Evolutionary conservation across 2,113 vertebrate species (phyloP).

Genomic region (Tychaedon coryphoeus): DNA sequence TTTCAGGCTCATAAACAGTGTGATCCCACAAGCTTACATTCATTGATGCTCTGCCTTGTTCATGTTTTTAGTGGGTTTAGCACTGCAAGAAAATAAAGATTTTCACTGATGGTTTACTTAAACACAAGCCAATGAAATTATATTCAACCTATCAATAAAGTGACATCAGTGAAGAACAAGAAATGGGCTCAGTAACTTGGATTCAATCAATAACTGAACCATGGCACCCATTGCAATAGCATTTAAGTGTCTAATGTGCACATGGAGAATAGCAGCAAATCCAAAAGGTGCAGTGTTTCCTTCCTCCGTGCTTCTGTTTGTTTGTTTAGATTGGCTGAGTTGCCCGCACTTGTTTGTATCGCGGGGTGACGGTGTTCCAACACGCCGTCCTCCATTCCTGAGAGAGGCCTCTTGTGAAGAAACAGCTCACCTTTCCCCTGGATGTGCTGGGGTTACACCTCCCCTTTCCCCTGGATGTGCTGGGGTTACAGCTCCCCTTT

Average conservation of each 20-base stretch:
- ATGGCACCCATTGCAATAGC: background rate
- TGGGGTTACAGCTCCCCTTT: background rate
- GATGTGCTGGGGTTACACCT: background rate
- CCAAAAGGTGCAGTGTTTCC: background rate
- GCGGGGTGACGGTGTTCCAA: background rate
- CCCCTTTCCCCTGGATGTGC: conserved; percentile 1
- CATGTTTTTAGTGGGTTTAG: background rate
- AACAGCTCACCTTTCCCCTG: conserved; percentile 15
- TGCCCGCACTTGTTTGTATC: conserved; percentile 25
- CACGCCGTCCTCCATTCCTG: background rate
- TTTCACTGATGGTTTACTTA: background rate
- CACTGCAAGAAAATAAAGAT: background rate
- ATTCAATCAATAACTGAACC: background rate
- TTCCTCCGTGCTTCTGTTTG: background rate
- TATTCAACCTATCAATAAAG: background rate
- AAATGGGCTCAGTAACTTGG: background rate
- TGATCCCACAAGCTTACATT: background rate
- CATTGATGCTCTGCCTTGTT: background rate
- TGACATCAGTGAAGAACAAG: background rate
- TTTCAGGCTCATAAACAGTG: background rate
- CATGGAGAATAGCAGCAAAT: background rate
- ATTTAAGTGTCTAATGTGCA: background rate
- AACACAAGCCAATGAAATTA: background rate
- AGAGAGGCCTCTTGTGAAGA: background rate
- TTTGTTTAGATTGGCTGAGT: background rate